Evolutionary conservation across 2,888 invertebrate species (phyloP).

Genomic region (Anaspis maculata): DNA sequence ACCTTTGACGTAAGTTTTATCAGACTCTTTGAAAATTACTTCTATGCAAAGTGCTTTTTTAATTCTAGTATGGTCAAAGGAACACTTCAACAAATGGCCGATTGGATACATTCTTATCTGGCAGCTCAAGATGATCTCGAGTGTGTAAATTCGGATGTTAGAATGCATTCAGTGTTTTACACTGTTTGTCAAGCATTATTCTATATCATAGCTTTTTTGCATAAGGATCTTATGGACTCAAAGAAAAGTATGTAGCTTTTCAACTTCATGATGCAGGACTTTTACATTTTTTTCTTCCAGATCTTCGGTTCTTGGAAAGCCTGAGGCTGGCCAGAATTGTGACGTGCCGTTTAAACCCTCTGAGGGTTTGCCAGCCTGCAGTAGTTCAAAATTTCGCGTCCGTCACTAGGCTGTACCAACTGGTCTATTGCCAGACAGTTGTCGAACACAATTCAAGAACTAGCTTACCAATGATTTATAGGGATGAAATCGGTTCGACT

Average conservation of each 20-base stretch:
- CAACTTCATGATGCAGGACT: neutral
- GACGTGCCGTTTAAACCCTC: conserved; percentile 79
- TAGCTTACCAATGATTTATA: conserved; percentile 50
- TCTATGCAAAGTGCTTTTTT: neutral
- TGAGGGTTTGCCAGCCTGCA: conserved; percentile 69
- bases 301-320: conserved; percentile 67
- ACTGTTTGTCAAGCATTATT: conserved; percentile 88
- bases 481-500: conserved; percentile 41
- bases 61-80: conserved; percentile 53
- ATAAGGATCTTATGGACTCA: conserved; percentile 68
- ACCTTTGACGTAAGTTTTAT: conserved; percentile 48
- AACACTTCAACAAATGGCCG: conserved; percentile 60
- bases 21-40: conserved; percentile 1
- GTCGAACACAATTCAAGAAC: conserved; percentile 74
- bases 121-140: conserved; percentile 53
- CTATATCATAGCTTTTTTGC: conserved; percentile 84
- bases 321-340: conserved; percentile 81
- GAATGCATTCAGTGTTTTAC: conserved; percentile 83
- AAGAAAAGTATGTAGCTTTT: conserved; percentile 54
- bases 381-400: conserved; percentile 75
- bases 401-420: conserved; percentile 73
- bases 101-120: conserved; percentile 82
- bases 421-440: conserved; percentile 86
- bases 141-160: conserved; percentile 49
- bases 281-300: conserved; percentile 52